Evolutionary conservation across 2,888 invertebrate species (phyloP), one percentile per base, ranked within the genome.

Genomic region (Tetragnatha montana): DNA sequence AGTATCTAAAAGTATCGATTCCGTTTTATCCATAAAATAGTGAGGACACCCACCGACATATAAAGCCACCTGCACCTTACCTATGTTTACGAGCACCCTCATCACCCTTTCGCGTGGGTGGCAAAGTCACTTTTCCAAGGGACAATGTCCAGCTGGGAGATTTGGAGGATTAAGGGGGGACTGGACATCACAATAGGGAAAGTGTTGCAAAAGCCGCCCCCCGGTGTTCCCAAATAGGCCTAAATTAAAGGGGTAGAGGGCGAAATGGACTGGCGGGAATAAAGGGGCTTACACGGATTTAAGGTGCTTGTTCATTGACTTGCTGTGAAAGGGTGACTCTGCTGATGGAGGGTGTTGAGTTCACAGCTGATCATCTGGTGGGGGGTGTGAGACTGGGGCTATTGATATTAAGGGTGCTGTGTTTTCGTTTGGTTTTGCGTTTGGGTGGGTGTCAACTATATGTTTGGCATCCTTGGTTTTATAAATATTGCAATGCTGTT

Each of bases 201-300:
- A 79, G 50, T 47, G 71, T 50, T 3, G 35, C 35, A 22, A 75
- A 22, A 76, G 84, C 0, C 21, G 21, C 51, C 51, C 75, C 35
- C 35, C 35, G 35, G 35, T 22, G 22, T 71, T 60, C 60, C 47
- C 49, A 88, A 74, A 78, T 60, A 82, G 87, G 76, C 69, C 70
- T 75, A 70, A 88, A 82, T 88, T 82, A 88, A 80, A 80, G 68
- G 80, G 87, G 81, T 85, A 79, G 78, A 35, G 51, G n/a, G 8
- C 73, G 79, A 22, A 51, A 78, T 70, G 69, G 71, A 70, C 21
- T 12, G 49, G 8, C 22, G 69, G 51, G 49, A 21, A 76, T 49
- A 49, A 71, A 79, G 69, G 71, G 70, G 50, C 49, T 50, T 50
- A 76, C 75, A 75, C 35, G 50, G 76, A n/a, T 76, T 47, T n/a